Conservation (phyloP, 1,140 invertebrate species). For the Musca domestica region DNA sequence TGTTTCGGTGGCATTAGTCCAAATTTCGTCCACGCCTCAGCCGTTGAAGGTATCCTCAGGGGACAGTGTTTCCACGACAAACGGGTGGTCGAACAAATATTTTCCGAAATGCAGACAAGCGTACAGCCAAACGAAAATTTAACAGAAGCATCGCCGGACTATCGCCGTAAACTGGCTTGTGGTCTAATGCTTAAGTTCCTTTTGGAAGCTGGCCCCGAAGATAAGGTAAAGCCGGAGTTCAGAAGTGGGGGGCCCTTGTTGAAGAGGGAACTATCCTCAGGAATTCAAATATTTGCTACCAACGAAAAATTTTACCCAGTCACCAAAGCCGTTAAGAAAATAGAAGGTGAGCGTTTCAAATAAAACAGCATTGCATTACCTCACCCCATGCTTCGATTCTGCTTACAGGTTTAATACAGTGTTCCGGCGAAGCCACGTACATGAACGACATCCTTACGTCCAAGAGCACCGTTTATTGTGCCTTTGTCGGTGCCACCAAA, state of each 20-base stretch:
- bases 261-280: slow-evolving; percentile 63
- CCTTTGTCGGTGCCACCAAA: slow-evolving; percentile 62
- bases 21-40: slow-evolving; percentile 67
- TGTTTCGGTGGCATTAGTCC: slow-evolving; percentile 71
- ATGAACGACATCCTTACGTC: slow-evolving; percentile 63
- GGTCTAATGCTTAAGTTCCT: slow-evolving; percentile 74
- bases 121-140: slow-evolving; percentile 63
- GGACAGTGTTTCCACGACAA: neutral
- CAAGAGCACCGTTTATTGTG: slow-evolving; percentile 64
- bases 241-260: slow-evolving; percentile 58
- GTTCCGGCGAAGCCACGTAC: slow-evolving; percentile 69
- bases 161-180: slow-evolving; percentile 65
- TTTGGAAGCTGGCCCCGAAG: slow-evolving; percentile 55
- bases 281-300: slow-evolving; percentile 67
- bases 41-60: slow-evolving; percentile 59
- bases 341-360: slow-evolving; percentile 56
- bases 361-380: neutral
- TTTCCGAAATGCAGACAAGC: slow-evolving; percentile 61
- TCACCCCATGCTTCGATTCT: too few species aligned
- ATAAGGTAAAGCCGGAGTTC: slow-evolving; percentile 42
- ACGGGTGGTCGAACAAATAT: slow-evolving; percentile 62
- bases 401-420: slow-evolving; percentile 58
- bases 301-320: slow-evolving; percentile 68
- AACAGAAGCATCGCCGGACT: slow-evolving; percentile 65
- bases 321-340: slow-evolving; percentile 69